Evolutionary conservation across 1,140 invertebrate species (phyloP), one percentile per base, ranked within the genome.

Genomic region (Trissolcus basalis): DNA sequence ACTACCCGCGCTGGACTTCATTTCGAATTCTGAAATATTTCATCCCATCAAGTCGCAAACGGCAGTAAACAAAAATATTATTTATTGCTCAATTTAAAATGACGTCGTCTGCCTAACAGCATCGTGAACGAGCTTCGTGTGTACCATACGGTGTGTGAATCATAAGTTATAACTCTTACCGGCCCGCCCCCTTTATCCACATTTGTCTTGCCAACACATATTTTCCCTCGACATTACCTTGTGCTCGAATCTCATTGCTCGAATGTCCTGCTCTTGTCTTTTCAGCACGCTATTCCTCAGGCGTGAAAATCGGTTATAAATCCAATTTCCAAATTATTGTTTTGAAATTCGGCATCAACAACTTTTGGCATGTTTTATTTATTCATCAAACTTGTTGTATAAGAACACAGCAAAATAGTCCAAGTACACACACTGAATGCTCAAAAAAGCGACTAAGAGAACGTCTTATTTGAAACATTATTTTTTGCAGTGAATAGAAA

Each of bases 41-140:
- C 44, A 60, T 45, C 50, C 43, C 27, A 63, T 58, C 72, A 41
- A 60, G 60, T 48, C 43, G 61, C 59, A 74, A 78, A 74, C 58
- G 47, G 67, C 56, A 63, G 69, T 78, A 78, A 78, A 74, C 70
- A 78, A 78, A 78, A 78, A 78, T 78, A 78, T 78, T 70, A 78
- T 78, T 78, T 78, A 78, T 78, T 67, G 67, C 70, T 73, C 65
- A 74, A 78, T 78, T 78, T 74, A 63, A 27, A 27, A 65, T 67
- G 61, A 74, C 70, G 70, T 59, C 74, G 70, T 78, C 70, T 78
- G 50, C 54, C 76, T 74, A 78, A 78, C 70, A 78, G 71, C 67
- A 56, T 78, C 77, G 77, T 78, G 71, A 78, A 78, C 77, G 77
- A 78, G 70, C 70, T 74, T 55, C 61, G 48, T 63, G 55, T 78